These are phyloP conservation scores for Laodelphax striatellus DNA, from an alignment of 1,140 invertebrate species.

Conservation along the genomic window DNA sequence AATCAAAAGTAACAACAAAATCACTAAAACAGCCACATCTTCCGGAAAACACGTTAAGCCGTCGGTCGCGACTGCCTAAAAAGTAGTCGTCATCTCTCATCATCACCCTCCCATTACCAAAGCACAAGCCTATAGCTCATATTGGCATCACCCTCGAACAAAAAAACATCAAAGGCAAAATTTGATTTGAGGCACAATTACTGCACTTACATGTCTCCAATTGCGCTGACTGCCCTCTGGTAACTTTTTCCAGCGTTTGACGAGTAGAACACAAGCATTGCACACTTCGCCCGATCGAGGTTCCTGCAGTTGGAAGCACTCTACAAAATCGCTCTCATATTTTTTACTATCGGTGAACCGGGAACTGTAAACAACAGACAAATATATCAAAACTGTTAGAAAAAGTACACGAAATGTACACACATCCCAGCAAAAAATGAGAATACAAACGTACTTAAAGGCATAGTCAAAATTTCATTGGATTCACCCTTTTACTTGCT, in stretches of 20 bases:
- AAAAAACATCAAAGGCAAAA: too few relatives aligned
- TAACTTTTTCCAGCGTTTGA: constrained; percentile 76
- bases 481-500: too few relatives aligned
- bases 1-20: too few relatives aligned
- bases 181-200: too few relatives aligned
- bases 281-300: constrained; percentile 74
- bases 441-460: background rate
- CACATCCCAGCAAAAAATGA: constrained; percentile 2
- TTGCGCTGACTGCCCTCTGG: constrained; percentile 62
- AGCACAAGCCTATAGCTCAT: too few relatives aligned
- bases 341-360: constrained; percentile 78
- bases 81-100: too few relatives aligned
- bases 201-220: constrained; percentile 71
- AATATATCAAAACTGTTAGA: background rate
- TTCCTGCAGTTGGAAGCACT: constrained; percentile 69
- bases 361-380: constrained; percentile 43
- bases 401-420: background rate
- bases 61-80: too few relatives aligned
- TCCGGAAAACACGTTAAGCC: too few relatives aligned
- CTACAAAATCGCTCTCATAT: constrained; percentile 74
- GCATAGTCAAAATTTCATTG: background rate
- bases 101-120: too few relatives aligned
- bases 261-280: constrained; percentile 76
- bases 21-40: too few relatives aligned
- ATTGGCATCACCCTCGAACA: too few relatives aligned